phyloP scores from a whole-genome alignment of 2,888 invertebrate genomes.

The Mythimna albipuncta region DNA sequence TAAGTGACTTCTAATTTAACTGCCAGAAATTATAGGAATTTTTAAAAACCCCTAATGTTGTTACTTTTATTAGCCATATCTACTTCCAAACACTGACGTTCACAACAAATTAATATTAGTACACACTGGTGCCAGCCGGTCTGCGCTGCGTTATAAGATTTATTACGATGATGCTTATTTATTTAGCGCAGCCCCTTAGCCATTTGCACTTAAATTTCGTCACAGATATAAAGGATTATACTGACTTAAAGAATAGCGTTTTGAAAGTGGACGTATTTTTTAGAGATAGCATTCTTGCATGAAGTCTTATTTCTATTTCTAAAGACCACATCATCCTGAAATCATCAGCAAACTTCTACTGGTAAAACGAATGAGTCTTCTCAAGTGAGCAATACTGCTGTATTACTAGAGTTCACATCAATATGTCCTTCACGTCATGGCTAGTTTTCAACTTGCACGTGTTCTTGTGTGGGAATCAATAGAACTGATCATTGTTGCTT shows the following conservation, averaged over 20 bases:
- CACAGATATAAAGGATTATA: neutral
- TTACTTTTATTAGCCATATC: neutral
- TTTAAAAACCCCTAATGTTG: neutral
- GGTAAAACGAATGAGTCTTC: too few relatives aligned
- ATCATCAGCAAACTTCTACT: neutral
- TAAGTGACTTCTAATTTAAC: too few relatives aligned
- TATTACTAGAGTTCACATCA: neutral
- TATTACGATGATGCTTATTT: neutral
- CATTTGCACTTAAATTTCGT: neutral
- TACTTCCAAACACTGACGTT: neutral
- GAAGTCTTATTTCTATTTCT: neutral
- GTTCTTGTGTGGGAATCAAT: neutral
- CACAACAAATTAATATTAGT: constrained; percentile 10
- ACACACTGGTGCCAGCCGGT: constrained; percentile 16
- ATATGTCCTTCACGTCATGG: neutral
- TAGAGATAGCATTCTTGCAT: neutral
- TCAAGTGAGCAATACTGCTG: neutral
- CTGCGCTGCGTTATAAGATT: constrained; percentile 13
- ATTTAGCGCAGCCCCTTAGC: neutral
- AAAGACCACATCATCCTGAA: neutral
- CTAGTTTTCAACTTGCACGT: neutral
- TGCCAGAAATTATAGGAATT: neutral
- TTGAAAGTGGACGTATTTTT: neutral
- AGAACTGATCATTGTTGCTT: neutral
- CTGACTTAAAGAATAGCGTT: neutral